Evolutionary conservation across 1,140 invertebrate genomes (phyloP).

Genomic region (Sarcophaga bullata): DNA sequence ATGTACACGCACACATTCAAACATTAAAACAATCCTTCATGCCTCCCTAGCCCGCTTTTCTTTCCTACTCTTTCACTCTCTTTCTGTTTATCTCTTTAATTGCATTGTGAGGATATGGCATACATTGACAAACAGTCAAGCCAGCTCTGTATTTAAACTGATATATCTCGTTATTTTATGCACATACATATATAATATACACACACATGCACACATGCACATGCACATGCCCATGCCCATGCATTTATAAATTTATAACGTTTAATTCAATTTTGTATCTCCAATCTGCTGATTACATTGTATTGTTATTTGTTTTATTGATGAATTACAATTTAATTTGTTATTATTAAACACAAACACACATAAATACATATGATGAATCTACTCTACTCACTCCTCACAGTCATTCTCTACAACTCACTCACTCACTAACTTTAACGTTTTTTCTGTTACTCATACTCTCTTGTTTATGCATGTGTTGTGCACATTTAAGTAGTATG

Average conservation of each 20-base stretch:
- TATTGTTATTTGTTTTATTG: constrained; percentile 41
- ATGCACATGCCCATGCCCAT: neutral
- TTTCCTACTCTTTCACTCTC: no score
- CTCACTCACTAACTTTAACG: neutral
- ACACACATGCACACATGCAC: neutral
- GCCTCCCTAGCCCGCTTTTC: no score
- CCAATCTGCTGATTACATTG: constrained; percentile 39
- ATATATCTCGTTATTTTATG: neutral
- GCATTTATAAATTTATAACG: constrained; percentile 11
- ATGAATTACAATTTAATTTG: constrained; percentile 41
- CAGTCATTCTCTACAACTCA: neutral
- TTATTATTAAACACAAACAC: constrained; percentile 19
- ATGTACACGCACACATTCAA: neutral
- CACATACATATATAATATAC: neutral
- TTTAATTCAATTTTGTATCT: constrained; percentile 39
- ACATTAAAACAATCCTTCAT: no score
- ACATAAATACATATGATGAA: neutral
- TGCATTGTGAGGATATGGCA: no score
- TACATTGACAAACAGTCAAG: no score
- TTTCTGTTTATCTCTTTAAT: no score
- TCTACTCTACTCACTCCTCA: neutral
- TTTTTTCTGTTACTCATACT: no score
- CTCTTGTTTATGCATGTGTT: no score
- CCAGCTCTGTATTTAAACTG: no score
- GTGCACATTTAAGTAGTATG: no score